These are phyloP conservation scores for Tyria jacobaeae DNA, from an alignment of 2,888 invertebrate genomes.

Conservation along the genomic window DNA sequence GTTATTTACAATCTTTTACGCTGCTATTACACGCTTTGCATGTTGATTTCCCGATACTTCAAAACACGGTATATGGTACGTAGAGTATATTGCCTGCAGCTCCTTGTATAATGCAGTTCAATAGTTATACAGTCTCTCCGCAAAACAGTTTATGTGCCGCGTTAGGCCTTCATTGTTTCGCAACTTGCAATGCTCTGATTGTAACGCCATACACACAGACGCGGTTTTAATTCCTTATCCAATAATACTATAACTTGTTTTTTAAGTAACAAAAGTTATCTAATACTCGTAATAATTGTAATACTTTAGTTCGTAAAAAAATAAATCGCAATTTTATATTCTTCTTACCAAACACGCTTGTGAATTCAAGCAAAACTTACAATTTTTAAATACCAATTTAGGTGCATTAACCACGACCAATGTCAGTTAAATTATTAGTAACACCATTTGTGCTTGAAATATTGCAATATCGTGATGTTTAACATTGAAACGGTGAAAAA, in stretches of 20 bases:
- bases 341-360: conserved; percentile 23
- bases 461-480: conserved; percentile 61
- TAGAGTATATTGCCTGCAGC: conserved; percentile 22
- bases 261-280: conserved; percentile 41
- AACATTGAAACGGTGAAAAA: conserved; percentile 76
- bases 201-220: conserved; percentile 71
- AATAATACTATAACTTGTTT: conserved; percentile 64
- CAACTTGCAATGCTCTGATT: conserved; percentile 84
- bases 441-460: conserved; percentile 59
- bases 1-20: conserved; percentile 20
- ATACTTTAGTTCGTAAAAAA: not conserved
- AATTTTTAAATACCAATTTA: conserved; percentile 49
- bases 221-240: conserved; percentile 61
- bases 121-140: conserved; percentile 68
- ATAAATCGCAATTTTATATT: not conserved
- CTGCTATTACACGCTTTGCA: conserved; percentile 25
- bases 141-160: conserved; percentile 73
- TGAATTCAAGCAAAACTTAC: conserved; percentile 38
- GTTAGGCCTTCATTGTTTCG: conserved; percentile 76
- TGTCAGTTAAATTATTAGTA: conserved; percentile 60
- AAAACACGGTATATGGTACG: conserved; percentile 15
- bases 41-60: conserved; percentile 23
- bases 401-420: conserved; percentile 58
- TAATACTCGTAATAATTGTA: conserved; percentile 28
- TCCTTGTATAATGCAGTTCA: conserved; percentile 31